Percentiles rank a stretch among this genome's conserved stretches.
Evolutionary conservation across 2,797 vertebrate genomes (phyloP).

Genomic region (Lacerta viridis): DNA sequence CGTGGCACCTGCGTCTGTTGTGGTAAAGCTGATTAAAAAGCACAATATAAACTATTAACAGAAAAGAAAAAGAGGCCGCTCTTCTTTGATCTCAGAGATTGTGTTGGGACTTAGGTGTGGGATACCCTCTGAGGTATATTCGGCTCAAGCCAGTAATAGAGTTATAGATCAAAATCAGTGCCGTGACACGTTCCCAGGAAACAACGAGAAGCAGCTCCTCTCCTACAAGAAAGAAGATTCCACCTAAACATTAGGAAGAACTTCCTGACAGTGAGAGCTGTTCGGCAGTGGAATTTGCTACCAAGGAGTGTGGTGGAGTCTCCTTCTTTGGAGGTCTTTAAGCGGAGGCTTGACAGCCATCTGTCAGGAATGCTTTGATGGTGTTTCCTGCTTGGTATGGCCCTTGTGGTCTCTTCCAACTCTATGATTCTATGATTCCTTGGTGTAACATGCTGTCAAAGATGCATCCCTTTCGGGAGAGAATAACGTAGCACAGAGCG

Average conservation of each 20-base stretch:
- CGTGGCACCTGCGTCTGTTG: neutral
- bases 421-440: no score
- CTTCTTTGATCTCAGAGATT: slow-evolving; percentile 22
- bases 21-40: slow-evolving; percentile 19
- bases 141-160: neutral
- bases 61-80: slow-evolving; percentile 1
- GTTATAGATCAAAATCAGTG: slow-evolving; percentile 22
- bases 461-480: neutral
- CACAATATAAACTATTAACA: slow-evolving; percentile 21
- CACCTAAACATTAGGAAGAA: no score
- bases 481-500: neutral
- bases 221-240: no score
- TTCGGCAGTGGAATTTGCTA: no score
- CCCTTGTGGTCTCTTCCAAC: no score
- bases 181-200: neutral
- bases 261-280: no score
- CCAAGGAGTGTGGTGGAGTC: no score
- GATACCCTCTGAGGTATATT: neutral
- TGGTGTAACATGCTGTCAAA: neutral
- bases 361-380: no score
- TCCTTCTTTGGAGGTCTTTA: no score
- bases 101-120: neutral
- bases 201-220: no score
- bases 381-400: no score
- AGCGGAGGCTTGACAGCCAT: no score